Evolutionary conservation across 2,888 invertebrate species (phyloP).

Genomic region (Eupithecia dodoneata): DNA sequence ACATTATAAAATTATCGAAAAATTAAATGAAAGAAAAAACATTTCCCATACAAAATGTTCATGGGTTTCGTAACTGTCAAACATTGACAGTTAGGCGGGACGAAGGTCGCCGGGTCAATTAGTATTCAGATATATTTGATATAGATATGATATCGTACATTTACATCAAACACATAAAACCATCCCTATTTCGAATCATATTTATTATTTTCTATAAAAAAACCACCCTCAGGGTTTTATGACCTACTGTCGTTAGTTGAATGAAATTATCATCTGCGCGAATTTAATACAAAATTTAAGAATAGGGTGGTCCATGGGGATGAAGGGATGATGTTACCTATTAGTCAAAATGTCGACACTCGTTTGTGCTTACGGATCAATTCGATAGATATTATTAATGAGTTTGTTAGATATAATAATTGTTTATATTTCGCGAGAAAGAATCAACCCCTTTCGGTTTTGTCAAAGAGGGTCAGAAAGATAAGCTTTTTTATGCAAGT

Average conservation of each 20-base stretch:
- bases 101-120: too few species aligned
- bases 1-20: too few species aligned
- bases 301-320: constrained; percentile 36
- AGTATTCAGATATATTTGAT: background rate
- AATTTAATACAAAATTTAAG: constrained; percentile 49
- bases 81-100: too few species aligned
- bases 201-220: constrained; percentile 52
- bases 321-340: constrained; percentile 44
- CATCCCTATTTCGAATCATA: constrained; percentile 38
- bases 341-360: constrained; percentile 53
- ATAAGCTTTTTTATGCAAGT: background rate
- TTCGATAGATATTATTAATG: constrained; percentile 12
- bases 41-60: too few species aligned
- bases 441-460: background rate
- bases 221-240: constrained; percentile 60
- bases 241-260: constrained; percentile 62
- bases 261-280: constrained; percentile 67
- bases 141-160: background rate
- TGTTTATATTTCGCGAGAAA: constrained; percentile 1
- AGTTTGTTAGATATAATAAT: background rate
- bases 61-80: too few species aligned
- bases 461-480: background rate
- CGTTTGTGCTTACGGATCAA: constrained; percentile 39
- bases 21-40: too few species aligned
- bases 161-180: background rate